Conservation (phyloP, 1,140 invertebrate genomes). For the Saccostrea cuccullata region DNA sequence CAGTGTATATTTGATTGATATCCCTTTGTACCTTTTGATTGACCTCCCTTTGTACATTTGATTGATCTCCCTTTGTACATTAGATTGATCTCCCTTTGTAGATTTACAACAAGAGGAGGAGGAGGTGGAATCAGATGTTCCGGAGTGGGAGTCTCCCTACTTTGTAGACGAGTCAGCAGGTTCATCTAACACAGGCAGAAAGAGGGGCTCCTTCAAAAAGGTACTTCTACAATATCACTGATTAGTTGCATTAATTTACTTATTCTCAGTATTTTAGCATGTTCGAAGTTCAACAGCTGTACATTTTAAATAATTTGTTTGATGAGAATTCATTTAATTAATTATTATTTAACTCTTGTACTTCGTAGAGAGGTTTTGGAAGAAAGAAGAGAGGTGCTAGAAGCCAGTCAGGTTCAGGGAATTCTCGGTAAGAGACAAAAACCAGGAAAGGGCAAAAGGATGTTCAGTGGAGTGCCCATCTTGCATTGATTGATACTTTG, state of each 20-base stretch:
- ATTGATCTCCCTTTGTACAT: too few relatives aligned
- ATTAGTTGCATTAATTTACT: not conserved
- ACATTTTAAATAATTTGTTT: too few relatives aligned
- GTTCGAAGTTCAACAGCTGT: too few relatives aligned
- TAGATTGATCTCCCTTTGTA: not conserved
- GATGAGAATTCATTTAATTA: too few relatives aligned
- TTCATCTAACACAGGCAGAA: constrained; percentile 35
- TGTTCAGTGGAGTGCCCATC: too few relatives aligned
- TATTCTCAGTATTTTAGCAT: not conserved
- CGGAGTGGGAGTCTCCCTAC: constrained; percentile 59
- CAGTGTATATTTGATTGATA: constrained; percentile 15
- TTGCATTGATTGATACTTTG: too few relatives aligned
- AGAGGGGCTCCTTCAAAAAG: constrained; percentile 49
- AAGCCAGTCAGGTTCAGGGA: constrained; percentile 9
- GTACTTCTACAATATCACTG: not conserved
- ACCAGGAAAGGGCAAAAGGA: not conserved
- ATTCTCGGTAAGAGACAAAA: not conserved
- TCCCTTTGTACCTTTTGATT: not conserved
- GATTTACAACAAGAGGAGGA: constrained; percentile 46
- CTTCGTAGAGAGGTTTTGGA: constrained; percentile 6
- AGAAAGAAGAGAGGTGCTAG: constrained; percentile 43
- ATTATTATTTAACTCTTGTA: not conserved
- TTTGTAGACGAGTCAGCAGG: constrained; percentile 48
- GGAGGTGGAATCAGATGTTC: constrained; percentile 35
- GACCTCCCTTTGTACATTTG: too few relatives aligned